Conservation (phyloP, 2,888 invertebrate species). For the Drosophila pseudotalamancana region DNA sequence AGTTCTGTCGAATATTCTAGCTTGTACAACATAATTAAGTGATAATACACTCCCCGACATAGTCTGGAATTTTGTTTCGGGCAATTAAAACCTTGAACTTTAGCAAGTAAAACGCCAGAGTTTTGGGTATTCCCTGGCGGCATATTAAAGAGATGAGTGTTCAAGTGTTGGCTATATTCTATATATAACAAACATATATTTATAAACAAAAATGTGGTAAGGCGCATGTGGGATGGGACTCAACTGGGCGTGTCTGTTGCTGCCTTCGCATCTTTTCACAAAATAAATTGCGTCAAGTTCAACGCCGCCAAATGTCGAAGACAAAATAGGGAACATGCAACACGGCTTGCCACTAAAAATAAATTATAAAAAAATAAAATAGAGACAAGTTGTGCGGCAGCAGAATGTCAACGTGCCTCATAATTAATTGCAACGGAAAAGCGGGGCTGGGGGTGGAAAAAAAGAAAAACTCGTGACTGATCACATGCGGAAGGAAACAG, state of each 20-base stretch:
- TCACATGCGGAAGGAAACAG: slow-evolving; percentile 72
- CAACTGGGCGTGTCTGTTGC: slow-evolving; percentile 70
- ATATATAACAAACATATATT: slow-evolving; percentile 35
- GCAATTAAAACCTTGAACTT: slow-evolving; percentile 45
- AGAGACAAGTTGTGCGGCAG: slow-evolving; percentile 52
- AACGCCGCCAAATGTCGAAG: slow-evolving; percentile 72
- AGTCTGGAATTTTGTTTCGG: background rate
- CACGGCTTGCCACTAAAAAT: slow-evolving; percentile 63
- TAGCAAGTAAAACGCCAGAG: slow-evolving; percentile 3
- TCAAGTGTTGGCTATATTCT: slow-evolving; percentile 26
- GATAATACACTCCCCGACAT: background rate
- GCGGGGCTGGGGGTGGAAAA: slow-evolving; percentile 6
- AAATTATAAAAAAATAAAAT: slow-evolving; percentile 58
- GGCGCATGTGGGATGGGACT: slow-evolving; percentile 60
- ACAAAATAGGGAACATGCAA: slow-evolving; percentile 64
- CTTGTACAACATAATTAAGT: background rate
- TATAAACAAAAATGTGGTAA: slow-evolving; percentile 45
- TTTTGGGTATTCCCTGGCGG: slow-evolving; percentile 65
- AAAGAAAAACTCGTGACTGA: slow-evolving; percentile 68
- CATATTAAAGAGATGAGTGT: slow-evolving; percentile 42
- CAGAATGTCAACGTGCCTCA: slow-evolving; percentile 71
- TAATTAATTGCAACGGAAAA: slow-evolving; percentile 71
- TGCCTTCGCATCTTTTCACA: slow-evolving; percentile 53
- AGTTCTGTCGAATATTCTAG: background rate
- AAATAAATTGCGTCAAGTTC: slow-evolving; percentile 82